A percentile compares a stretch with the other conserved stretches of the same genome.
Evolutionary conservation across 2,113 vertebrate species (phyloP).

Genomic region (Micronycteris hirsuta): DNA sequence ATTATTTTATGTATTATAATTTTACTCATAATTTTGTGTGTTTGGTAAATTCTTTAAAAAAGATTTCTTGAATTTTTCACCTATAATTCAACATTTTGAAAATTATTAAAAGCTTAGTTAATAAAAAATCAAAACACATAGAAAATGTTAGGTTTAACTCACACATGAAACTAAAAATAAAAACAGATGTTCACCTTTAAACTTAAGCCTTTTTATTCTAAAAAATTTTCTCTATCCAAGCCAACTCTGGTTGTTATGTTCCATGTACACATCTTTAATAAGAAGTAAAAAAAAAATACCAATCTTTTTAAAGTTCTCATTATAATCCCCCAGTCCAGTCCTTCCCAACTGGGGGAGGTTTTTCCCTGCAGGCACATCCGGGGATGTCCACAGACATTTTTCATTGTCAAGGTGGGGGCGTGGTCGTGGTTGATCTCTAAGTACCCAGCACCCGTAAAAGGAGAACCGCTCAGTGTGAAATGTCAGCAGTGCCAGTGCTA

Average conservation of each 20-base stretch:
- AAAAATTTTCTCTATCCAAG: not conserved
- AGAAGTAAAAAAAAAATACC: not conserved
- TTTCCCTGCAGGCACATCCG: not conserved
- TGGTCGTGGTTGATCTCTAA: not conserved
- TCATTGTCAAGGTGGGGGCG: not conserved
- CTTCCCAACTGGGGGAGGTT: not conserved
- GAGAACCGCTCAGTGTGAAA: not conserved
- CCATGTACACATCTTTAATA: not conserved
- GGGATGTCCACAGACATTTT: not conserved
- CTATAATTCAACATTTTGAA: not conserved
- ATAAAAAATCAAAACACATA: not conserved
- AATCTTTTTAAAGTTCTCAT: not conserved
- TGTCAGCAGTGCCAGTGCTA: not conserved
- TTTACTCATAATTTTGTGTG: not conserved
- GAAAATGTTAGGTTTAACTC: not conserved
- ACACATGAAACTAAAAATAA: not conserved
- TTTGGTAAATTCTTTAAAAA: not conserved
- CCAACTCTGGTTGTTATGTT: not conserved
- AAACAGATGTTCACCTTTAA: not conserved
- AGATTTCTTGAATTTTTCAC: not conserved
- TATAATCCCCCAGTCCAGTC: not conserved
- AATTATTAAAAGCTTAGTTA: not conserved
- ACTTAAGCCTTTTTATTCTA: not conserved
- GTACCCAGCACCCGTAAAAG: too few species aligned
- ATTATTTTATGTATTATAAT: not conserved